Evolutionary conservation across 1,140 invertebrate species (phyloP).

Genomic region (Drosophila athabasca): DNA sequence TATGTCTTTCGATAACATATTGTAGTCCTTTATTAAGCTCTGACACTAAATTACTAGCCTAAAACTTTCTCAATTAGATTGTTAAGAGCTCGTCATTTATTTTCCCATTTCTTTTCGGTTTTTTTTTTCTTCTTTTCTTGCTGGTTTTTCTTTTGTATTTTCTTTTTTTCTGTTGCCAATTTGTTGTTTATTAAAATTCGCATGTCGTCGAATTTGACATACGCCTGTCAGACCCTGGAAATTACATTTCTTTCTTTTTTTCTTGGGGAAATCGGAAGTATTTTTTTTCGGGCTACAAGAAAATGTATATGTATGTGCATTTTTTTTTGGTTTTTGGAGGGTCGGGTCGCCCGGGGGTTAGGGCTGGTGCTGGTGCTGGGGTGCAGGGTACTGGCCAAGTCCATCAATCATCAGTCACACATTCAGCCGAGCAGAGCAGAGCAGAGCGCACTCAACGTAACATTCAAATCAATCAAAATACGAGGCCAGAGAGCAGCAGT

Average conservation of each 20-base stretch:
- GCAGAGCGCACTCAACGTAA: slow-evolving; percentile 74
- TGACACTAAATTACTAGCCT: no score
- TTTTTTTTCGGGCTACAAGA: slow-evolving; percentile 23
- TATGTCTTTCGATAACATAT: no score
- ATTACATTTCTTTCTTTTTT: slow-evolving; percentile 62
- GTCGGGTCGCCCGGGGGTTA: slow-evolving; percentile 34
- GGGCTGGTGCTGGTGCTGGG: background rate
- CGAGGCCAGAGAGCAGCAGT: slow-evolving; percentile 5
- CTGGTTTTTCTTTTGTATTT: slow-evolving; percentile 5
- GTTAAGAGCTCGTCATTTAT: background rate
- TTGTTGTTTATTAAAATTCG: slow-evolving; percentile 68
- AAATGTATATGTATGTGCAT: slow-evolving; percentile 35
- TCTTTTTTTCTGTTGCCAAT: slow-evolving; percentile 29
- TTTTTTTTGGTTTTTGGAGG: slow-evolving; percentile 28
- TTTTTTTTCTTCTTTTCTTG: background rate
- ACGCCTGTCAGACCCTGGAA: slow-evolving; percentile 71
- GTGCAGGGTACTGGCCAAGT: slow-evolving; percentile 55
- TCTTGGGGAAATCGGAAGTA: background rate
- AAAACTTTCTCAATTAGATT: no score
- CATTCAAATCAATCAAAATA: slow-evolving; percentile 82
- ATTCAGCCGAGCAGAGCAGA: slow-evolving; percentile 31
- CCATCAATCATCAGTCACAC: slow-evolving; percentile 82
- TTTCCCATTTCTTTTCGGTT: background rate
- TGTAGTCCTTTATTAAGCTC: no score
- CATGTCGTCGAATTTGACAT: slow-evolving; percentile 79